Conservation (phyloP, 2,113 vertebrate genomes). For the Shinisaurus crocodilurus region DNA sequence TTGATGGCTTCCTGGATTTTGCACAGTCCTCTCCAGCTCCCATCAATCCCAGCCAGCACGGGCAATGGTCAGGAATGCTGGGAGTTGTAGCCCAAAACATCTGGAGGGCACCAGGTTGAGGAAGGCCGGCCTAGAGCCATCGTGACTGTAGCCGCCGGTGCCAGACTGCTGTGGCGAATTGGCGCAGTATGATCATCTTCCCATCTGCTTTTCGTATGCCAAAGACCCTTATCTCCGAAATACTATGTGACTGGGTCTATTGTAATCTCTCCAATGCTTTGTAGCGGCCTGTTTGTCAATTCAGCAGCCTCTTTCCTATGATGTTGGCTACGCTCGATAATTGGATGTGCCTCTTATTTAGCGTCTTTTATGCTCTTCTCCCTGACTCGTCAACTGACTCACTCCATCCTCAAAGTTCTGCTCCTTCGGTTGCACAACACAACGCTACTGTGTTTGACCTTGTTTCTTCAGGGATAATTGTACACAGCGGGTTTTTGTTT, state of each 20-base stretch:
- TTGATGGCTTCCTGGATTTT: no score
- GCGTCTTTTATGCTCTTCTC: background rate
- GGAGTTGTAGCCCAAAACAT: no score
- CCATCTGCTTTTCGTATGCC: background rate
- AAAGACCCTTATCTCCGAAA: background rate
- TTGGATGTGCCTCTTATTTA: background rate
- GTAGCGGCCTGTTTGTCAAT: background rate
- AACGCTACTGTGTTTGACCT: background rate
- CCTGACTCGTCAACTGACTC: slow-evolving; percentile 1
- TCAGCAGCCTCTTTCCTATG: background rate
- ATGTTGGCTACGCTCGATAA: background rate
- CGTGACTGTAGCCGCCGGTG: background rate
- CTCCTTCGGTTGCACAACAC: background rate
- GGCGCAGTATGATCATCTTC: no score
- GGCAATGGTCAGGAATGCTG: no score
- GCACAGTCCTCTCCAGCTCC: no score
- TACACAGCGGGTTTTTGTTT: background rate
- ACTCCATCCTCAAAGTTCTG: background rate
- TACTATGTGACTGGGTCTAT: background rate
- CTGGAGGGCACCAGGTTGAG: no score
- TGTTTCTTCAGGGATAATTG: background rate
- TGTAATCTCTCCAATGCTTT: background rate
- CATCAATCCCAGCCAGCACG: no score
- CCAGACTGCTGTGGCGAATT: background rate
- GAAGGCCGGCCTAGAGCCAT: background rate